Evolutionary conservation across 2,113 vertebrate species (phyloP), one percentile per base, ranked within the genome.

Genomic region (Lethenteron reissneri): DNA sequence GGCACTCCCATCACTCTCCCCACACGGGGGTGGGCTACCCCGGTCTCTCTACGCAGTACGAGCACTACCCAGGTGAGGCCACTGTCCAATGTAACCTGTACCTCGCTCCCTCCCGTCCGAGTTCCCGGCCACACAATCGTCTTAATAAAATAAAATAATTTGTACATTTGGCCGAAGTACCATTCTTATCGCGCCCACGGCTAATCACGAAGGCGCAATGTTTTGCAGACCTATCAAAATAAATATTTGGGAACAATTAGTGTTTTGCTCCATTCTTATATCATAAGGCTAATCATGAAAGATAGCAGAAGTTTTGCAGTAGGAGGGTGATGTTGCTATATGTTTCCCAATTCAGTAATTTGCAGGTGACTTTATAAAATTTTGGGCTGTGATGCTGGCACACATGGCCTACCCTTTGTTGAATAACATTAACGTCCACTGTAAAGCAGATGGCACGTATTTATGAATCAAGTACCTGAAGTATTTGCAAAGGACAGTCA

Each of bases 61-160:
- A 68, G 25, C 64, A 68, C 64, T 68, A 68, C 64, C 64, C n/a
- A 68, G 64, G 64, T 68, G 25, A 68, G n/a, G 64, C 64, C n/a
- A n/a, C 25, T 68, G 25, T 3, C 9, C 64, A 68, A 68, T 10
- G 9, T 68, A 68, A n/a, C n/a, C 2, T n/a, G n/a, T 17, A 68
- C n/a, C n/a, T 10, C 64, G n/a, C 25, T 68, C 60, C 25, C 25
- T 25, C 64, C 25, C 8, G 2, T 10, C 64, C 64, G 25, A 17
- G n/a, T 68, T 68, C n/a, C 25, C n/a, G 25, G n/a, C n/a, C 64
- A 68, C n/a, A 68, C n/a, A 2, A 11, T 8, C 8, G 10, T n/a
- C n/a, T n/a, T 17, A 25, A 17, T n/a, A 11, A 68, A 68, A 25
- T 12, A 17, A 25, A 11, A 25, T n/a, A 68, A 25, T 8, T 68